Base-by-base conservation (phyloP, 2,888 invertebrate genomes). In the Tetramorium bicarinatum region DNA sequence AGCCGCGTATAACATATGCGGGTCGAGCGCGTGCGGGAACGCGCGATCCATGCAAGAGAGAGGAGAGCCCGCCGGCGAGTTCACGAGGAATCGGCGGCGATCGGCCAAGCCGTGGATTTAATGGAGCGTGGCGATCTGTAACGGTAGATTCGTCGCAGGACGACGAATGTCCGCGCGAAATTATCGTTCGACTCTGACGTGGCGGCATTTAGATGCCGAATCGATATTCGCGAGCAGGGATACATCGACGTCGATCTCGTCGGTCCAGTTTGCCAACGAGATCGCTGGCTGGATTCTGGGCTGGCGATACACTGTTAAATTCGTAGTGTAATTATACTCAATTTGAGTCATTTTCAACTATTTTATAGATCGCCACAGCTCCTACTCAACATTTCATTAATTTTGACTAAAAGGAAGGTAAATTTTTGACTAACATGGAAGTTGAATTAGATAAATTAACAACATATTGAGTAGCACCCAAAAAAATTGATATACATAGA, bases 121-220 rank as follows among this genome's bases (percentile, higher is more conserved):
- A 92, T 93, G 92, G 92, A 92, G 92, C 92, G 90, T 89, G 87
- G 90, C 88, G 91, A 91, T 92, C 88, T 88, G 91, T 93, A 93
- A 93, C 93, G 93, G 93, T 93, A 93, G 84, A 89, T 87, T 66
- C 74, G 83, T 80, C 81, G 71, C 56, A 29, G 34, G 15, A 13
- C 59, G 44, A 59, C 59, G 59, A 21, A 44, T 41, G 41, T 11
- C 52, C 41, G n/a, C n/a, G 67, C 67, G 25, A 54, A 62, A 67
- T 54, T 77, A 29, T 66, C 38, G 13, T 34, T 44, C 44, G 54
- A 44, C 29, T 47, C n/a, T 25, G 52, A 49, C 13, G 18, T 44
- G 15, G 18, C 49, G 61, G 49, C 38, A 21, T 15, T 52, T 7
- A n/a, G 21, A 61, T 25, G 15, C n/a, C 13, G 13, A 11, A 52